Conservation (phyloP, 1,140 invertebrate genomes). For the Orchesella cincta region DNA sequence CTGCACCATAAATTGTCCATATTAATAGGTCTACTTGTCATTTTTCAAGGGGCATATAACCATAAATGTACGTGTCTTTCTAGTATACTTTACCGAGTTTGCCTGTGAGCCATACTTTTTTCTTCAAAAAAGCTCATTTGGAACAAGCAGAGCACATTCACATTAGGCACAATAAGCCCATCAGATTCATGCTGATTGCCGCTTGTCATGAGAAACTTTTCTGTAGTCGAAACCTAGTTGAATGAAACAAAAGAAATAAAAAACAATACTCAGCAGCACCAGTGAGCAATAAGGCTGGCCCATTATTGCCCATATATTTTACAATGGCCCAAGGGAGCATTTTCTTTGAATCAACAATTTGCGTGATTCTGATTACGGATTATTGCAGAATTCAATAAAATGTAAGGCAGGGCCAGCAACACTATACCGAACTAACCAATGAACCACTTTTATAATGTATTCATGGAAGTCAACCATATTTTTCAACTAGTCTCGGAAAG, state of each 20-base stretch:
- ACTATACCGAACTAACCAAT: background rate
- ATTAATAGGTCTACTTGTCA: constrained; percentile 11
- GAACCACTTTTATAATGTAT: no score
- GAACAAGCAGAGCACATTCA: background rate
- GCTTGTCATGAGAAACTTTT: constrained; percentile 14
- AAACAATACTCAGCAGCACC: background rate
- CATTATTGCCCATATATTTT: background rate
- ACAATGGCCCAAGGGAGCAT: background rate
- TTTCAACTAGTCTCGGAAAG: no score
- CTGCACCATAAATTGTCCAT: background rate
- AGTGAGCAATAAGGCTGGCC: background rate
- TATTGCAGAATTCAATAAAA: constrained; percentile 23
- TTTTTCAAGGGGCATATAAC: background rate
- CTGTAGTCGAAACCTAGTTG: no score
- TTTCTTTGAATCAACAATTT: constrained; percentile 23
- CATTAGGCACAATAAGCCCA: background rate
- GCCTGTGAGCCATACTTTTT: background rate
- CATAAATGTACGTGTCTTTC: background rate
- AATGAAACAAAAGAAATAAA: background rate
- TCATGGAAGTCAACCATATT: no score
- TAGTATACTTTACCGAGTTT: no score
- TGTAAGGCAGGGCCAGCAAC: background rate
- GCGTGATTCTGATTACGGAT: constrained; percentile 5
- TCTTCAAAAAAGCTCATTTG: background rate
- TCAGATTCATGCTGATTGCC: constrained; percentile 10